Base-by-base conservation (phyloP, 2,888 invertebrate genomes). In the Sarcophaga variegata region DNA sequence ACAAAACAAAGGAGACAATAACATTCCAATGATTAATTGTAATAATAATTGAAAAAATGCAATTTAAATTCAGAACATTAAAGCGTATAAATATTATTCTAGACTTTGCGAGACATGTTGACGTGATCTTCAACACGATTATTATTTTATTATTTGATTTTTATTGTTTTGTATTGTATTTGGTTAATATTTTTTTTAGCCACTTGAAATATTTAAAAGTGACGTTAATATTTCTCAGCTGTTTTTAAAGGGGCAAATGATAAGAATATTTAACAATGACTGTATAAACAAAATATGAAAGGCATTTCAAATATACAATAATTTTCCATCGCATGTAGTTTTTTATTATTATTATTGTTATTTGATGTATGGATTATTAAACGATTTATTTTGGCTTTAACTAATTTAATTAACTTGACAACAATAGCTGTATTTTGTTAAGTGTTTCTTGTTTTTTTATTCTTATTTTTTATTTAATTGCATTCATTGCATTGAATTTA, bases 121-220 rank as follows among this genome's bases (percentile, higher is more conserved):
- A 84, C 87, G 84, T 84, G 84, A 87, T 84, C 71, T 78, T 69
- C 25, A 84, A 82, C 84, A 87, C 84, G 84, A 76, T 79, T 69
- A 84, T 37, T 81, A 37, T 37, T 37, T 37, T 37, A 37, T 37
- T 37, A 37, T 37, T 37, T 2, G 8, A 37, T 37, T 8, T 37
- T 37, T 37, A 37, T 37, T 37, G 37, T 8, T 1, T 37, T 37
- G 37, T 37, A 37, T 37, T 37, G 37, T 37, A 37, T 37, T 27
- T 37, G 37, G 37, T 10, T 37, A 37, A 37, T 37, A 10, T 60
- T 49, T 22, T n/a, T 59, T 71, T 49, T 71, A 66, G 25, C 60
- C 2, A 37, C 70, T 60, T 72, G 62, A 4, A 47, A 80, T 70
- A 49, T 59, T 60, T 76, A 25, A 54, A 54, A 22, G 17, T 84